A percentile compares a stretch with the other conserved stretches of the same genome.
Conservation (phyloP, 2,797 vertebrate genomes). For the Sebastes variabilis region DNA sequence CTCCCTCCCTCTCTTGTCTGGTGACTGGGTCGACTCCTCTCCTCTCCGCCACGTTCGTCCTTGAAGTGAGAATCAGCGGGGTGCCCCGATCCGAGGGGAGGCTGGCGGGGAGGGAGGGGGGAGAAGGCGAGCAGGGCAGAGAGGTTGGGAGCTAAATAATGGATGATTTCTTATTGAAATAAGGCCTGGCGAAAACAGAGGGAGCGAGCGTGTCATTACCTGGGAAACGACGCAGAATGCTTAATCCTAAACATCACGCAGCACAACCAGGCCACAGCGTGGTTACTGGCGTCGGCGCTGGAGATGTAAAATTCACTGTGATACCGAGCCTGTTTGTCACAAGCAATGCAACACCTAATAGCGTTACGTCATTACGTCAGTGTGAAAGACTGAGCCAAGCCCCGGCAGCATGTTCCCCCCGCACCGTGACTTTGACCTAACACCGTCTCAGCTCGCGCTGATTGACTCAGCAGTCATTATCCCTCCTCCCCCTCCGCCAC, state of each 20-base stretch:
- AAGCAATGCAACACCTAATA: constrained; percentile 28
- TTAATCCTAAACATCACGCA: constrained; percentile 37
- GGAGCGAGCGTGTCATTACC: constrained; percentile 70
- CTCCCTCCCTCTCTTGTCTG: constrained; percentile 60
- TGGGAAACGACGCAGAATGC: constrained; percentile 62
- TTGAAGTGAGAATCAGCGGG: constrained; percentile 83
- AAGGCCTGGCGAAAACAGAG: constrained; percentile 64
- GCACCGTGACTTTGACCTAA: constrained; percentile 58
- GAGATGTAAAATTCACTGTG: constrained; percentile 25
- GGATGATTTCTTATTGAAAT: constrained; percentile 84
- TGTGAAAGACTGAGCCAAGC: constrained; percentile 12
- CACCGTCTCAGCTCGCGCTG: constrained; percentile 25
- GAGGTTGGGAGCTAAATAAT: constrained; percentile 84
- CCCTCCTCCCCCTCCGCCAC: neutral
- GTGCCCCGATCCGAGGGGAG: constrained; percentile 73
- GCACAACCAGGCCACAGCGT: neutral
- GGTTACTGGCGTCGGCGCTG: neutral
- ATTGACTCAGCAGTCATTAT: constrained; percentile 67
- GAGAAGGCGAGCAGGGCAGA: constrained; percentile 52
- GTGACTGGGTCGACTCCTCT: constrained; percentile 72
- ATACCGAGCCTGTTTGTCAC: constrained; percentile 27
- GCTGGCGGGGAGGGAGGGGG: constrained; percentile 15
- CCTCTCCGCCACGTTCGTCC: constrained; percentile 79
- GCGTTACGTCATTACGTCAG: constrained; percentile 27
- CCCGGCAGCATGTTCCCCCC: neutral